Percentiles rank a stretch among this genome's conserved stretches.
Evolutionary conservation across 2,888 invertebrate genomes (phyloP).

Genomic region (Siphonodentalium dalli): DNA sequence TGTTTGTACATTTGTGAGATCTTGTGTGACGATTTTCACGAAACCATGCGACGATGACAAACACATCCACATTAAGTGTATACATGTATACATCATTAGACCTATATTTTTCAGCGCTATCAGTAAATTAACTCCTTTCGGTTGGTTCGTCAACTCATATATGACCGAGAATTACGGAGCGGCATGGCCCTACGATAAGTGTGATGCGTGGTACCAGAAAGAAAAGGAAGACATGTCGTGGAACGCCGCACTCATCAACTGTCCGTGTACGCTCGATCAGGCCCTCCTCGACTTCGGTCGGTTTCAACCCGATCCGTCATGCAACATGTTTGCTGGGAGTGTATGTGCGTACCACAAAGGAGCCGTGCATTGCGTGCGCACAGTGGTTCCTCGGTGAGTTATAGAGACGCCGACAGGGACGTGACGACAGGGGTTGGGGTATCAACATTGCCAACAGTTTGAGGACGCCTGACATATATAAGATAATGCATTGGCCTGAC

Average conservation of each 20-base stretch:
- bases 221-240: constrained; percentile 82
- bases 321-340: constrained; percentile 71
- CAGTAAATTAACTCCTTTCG: constrained; percentile 43
- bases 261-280: constrained; percentile 91
- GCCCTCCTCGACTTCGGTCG: constrained; percentile 91
- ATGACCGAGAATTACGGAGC: constrained; percentile 70
- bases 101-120: too few relatives aligned
- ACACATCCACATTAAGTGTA: too few relatives aligned
- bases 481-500: too few relatives aligned
- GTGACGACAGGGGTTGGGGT: too few relatives aligned
- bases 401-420: neutral
- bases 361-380: constrained; percentile 90
- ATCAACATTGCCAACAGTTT: too few relatives aligned
- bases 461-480: too few relatives aligned
- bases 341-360: constrained; percentile 80
- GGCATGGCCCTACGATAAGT: constrained; percentile 83
- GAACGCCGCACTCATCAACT: constrained; percentile 69
- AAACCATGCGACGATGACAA: too few relatives aligned
- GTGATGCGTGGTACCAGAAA: constrained; percentile 93
- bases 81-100: too few relatives aligned
- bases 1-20: too few relatives aligned
- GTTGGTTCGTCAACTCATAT: constrained; percentile 47
- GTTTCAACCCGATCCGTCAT: constrained; percentile 74
- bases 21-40: too few relatives aligned
- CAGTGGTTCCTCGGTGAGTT: constrained; percentile 80